Percentiles rank a stretch among this genome's conserved stretches.
Evolutionary conservation across 2,888 invertebrate species (phyloP).

Genomic region (Timema podura): DNA sequence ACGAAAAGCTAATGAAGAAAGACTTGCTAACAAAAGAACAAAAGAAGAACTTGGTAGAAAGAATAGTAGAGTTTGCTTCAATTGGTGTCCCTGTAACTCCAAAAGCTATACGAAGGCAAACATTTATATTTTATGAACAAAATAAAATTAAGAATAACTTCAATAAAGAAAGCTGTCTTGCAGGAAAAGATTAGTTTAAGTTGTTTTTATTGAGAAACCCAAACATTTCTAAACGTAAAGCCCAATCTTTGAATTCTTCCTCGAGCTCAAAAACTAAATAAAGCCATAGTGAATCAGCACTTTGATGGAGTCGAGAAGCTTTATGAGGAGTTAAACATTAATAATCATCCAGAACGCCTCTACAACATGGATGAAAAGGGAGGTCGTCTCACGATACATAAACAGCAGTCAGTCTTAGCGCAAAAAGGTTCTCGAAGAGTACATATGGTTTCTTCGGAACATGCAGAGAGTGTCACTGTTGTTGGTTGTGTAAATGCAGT

Average conservation of each 20-base stretch:
- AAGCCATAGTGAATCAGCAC: constrained; percentile 35
- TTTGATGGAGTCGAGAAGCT: constrained; percentile 34
- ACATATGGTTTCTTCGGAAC: constrained; percentile 22
- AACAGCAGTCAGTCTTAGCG: constrained; percentile 22
- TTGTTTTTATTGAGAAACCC: constrained; percentile 33
- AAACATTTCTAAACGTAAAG: constrained; percentile 34
- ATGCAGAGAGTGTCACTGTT: constrained; percentile 23
- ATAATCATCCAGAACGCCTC: constrained; percentile 33
- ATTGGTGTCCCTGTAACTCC: no score
- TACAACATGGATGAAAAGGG: constrained; percentile 35
- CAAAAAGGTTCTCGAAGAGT: constrained; percentile 24
- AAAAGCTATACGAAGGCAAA: no score
- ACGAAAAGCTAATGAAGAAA: no score
- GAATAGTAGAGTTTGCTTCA: no score
- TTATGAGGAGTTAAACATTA: constrained; percentile 32
- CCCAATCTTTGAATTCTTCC: constrained; percentile 37
- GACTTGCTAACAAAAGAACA: no score
- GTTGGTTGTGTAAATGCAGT: constrained; percentile 15
- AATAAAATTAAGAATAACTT: no score
- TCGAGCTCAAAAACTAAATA: constrained; percentile 34
- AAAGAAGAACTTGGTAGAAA: no score
- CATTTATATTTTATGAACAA: no score
- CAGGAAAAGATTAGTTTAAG: constrained; percentile 1
- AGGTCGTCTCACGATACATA: constrained; percentile 20
- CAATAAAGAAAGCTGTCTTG: no score